Conservation (phyloP, 2,113 vertebrate species). For the Sporophila hypoxantha region DNA sequence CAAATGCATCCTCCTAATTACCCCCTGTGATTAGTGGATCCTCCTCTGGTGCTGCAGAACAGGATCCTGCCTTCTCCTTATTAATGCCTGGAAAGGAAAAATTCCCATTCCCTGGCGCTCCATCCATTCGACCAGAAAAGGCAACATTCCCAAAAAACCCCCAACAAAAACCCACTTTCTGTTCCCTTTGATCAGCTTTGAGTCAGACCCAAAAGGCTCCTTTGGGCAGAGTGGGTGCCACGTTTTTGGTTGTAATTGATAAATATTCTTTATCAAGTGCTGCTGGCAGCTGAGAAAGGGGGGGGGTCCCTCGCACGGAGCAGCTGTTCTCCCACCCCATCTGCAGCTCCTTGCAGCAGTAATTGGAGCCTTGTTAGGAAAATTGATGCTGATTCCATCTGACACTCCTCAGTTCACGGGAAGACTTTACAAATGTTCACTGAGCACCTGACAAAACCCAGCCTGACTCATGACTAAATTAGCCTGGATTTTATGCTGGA, state of each 20-base stretch:
- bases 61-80: background rate
- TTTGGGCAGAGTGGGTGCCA: background rate
- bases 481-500: constrained; percentile 27
- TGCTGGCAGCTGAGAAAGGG: background rate
- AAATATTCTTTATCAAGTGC: background rate
- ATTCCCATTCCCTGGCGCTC: background rate
- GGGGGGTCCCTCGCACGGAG: background rate
- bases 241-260: background rate
- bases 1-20: background rate
- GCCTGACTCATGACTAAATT: constrained; percentile 56
- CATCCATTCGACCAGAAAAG: background rate
- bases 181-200: background rate
- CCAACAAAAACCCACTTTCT: fast-evolving
- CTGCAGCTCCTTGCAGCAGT: background rate
- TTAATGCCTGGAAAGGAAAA: background rate
- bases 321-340: constrained; percentile 26
- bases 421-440: constrained; percentile 47
- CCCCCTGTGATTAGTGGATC: fast-evolving
- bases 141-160: background rate
- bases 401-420: constrained; percentile 25
- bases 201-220: background rate
- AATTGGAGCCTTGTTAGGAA: constrained; percentile 9
- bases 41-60: background rate
- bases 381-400: constrained; percentile 42
- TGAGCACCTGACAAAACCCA: constrained; percentile 57